A percentile compares a stretch with the other conserved stretches of the same genome.
Conservation (phyloP, 2,797 vertebrate species). For the Sternarchorhynchus goeldii region DNA sequence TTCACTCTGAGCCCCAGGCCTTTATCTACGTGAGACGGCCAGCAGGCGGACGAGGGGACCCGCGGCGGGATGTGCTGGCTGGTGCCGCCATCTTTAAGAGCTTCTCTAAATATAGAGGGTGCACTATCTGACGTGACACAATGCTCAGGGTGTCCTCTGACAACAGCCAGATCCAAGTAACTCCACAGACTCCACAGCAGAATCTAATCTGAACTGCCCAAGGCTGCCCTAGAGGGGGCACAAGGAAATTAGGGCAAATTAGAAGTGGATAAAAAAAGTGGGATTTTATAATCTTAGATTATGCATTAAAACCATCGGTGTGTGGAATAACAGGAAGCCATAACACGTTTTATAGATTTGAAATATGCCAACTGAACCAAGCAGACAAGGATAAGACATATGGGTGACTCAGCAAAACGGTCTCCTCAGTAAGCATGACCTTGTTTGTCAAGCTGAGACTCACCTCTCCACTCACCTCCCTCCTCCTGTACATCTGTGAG, state of each 20-base stretch:
- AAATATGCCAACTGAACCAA: constrained; percentile 12
- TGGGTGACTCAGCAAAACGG: constrained; percentile 69
- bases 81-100: constrained; percentile 39
- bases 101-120: constrained; percentile 42
- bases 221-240: neutral
- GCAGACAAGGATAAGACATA: constrained; percentile 28
- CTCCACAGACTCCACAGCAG: neutral
- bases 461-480: constrained; percentile 55
- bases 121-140: constrained; percentile 32
- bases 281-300: no score
- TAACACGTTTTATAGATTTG: constrained; percentile 9
- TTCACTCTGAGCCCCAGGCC: constrained; percentile 6
- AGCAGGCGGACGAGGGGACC: constrained; percentile 29
- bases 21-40: constrained; percentile 36
- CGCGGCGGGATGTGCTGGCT: neutral
- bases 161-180: constrained; percentile 26
- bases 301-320: neutral
- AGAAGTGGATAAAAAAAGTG: no score
- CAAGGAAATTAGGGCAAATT: neutral
- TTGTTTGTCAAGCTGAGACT: constrained; percentile 66
- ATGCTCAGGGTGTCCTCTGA: constrained; percentile 27
- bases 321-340: neutral
- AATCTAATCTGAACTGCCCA: neutral
- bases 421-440: constrained; percentile 65
- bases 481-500: constrained; percentile 27